These are phyloP conservation scores for Sylvilagus floridanus DNA, from an alignment of 2,797 vertebrate species.

Conservation along the genomic window DNA sequence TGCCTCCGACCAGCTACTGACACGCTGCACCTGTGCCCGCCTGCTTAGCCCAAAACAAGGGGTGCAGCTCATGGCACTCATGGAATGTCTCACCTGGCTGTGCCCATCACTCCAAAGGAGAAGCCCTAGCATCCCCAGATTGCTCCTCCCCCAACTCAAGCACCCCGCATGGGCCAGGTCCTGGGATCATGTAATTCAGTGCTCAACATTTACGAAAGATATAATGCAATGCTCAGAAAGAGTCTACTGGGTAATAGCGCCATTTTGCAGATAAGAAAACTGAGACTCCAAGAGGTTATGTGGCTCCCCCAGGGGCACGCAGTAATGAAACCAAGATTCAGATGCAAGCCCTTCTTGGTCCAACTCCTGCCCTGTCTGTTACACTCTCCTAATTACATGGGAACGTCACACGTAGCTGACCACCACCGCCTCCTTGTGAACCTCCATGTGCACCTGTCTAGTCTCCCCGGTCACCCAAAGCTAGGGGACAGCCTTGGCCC, in stretches of 20 bases:
- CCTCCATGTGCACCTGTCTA: not conserved
- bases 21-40: not conserved
- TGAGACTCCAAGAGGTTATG: constrained; percentile 6
- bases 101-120: not conserved
- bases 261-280: not conserved
- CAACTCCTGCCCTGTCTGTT: not conserved
- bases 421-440: not conserved
- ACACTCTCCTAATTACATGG: not conserved
- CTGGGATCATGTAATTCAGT: not conserved
- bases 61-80: not conserved
- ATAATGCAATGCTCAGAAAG: not conserved
- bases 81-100: not conserved
- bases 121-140: not conserved
- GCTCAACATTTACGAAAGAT: not conserved
- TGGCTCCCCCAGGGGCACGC: not conserved
- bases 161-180: not conserved
- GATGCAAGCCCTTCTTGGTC: not conserved
- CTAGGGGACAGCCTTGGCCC: not conserved
- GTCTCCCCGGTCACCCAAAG: not conserved
- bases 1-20: not conserved
- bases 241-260: not conserved
- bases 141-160: not conserved
- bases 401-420: not conserved
- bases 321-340: not conserved
- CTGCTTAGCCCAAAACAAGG: not conserved